These are phyloP conservation scores for Fissipunctia ypsillon DNA, from an alignment of 2,888 invertebrate genomes.

Conservation along the genomic window DNA sequence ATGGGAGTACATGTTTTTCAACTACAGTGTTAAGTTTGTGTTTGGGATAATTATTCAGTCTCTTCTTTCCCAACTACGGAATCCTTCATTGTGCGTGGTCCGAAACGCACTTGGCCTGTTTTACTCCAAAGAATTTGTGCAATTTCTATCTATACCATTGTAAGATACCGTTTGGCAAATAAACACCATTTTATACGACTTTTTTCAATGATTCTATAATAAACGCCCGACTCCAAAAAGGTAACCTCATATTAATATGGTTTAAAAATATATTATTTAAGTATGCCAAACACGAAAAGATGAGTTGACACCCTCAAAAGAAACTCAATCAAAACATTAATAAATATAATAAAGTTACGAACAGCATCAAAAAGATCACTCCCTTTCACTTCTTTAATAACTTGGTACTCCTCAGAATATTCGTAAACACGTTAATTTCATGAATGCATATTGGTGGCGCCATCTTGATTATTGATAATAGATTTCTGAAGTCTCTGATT, in stretches of 20 bases:
- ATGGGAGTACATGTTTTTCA: too few species aligned
- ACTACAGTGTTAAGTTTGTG: too few species aligned
- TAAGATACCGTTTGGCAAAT: too few species aligned
- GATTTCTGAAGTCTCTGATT: slow-evolving; percentile 18
- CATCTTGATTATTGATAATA: slow-evolving; percentile 28
- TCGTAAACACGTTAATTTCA: slow-evolving; percentile 10
- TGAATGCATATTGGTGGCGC: slow-evolving; percentile 4
- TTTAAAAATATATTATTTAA: neutral
- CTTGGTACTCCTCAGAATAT: slow-evolving; percentile 1
- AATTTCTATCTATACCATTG: too few species aligned
- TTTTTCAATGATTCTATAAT: too few species aligned
- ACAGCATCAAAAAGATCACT: slow-evolving; percentile 8
- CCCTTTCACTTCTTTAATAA: neutral
- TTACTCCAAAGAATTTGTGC: too few species aligned
- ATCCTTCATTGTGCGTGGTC: too few species aligned
- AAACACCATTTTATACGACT: too few species aligned
- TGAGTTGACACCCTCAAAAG: neutral
- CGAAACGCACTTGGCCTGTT: too few species aligned
- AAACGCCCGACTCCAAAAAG: neutral
- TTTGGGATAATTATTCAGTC: too few species aligned
- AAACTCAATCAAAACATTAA: slow-evolving; percentile 11
- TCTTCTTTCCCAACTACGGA: too few species aligned
- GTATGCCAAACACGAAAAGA: neutral
- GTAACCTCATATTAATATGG: neutral
- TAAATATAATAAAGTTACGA: slow-evolving; percentile 13